Evolutionary conservation across 2,888 invertebrate species (phyloP), one percentile per base, ranked within the genome.

Genomic region (Liopterus haemorrhoidalis): DNA sequence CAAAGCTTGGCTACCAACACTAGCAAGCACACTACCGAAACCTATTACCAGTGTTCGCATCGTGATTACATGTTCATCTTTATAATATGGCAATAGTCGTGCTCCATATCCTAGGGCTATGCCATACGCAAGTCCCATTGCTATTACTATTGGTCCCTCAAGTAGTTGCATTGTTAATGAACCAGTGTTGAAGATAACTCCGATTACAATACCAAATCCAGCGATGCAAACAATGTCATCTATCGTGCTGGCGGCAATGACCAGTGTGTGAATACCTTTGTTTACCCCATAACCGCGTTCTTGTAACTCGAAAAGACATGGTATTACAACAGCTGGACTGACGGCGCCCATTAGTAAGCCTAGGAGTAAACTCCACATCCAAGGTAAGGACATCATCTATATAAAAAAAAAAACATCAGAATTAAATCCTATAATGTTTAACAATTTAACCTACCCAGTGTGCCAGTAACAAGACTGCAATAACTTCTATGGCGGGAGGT

Each of bases 141-240:
- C 59, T 51, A 80, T 68, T 52, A 80, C 81, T 49, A 79, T 65
- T 8, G 78, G 78, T 35, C 76, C 78, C 58, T 76, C 74, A 22
- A 74, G 52, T 33, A 74, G 59, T 56, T 73, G 71, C 57, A 70
- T 66, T 19, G 66, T 60, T 48, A 73, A 52, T 43, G 70, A 64
- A 79, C 81, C 77, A 54, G 72, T 70, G 35, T 76, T 71, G 57
- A 83, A 81, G 35, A 82, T 74, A 31, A 81, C 68, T 15, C 81
- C 78, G 37, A 81, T 69, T 38, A 78, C 65, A 22, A 86, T 74
- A 14, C 82, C 79, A 63, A 85, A 88, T 2, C 79, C 67, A 43
- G 83, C 82, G 51, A 87, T 82, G 38, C 85, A 80, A 40, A 84
- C 71, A 37, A 88, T 81, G 64, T 85, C 84, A 60, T 88, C 87